A percentile compares a stretch with the other conserved stretches of the same genome.
Conservation (phyloP, 2,113 vertebrate genomes). For the Orthonyx spaldingii region DNA sequence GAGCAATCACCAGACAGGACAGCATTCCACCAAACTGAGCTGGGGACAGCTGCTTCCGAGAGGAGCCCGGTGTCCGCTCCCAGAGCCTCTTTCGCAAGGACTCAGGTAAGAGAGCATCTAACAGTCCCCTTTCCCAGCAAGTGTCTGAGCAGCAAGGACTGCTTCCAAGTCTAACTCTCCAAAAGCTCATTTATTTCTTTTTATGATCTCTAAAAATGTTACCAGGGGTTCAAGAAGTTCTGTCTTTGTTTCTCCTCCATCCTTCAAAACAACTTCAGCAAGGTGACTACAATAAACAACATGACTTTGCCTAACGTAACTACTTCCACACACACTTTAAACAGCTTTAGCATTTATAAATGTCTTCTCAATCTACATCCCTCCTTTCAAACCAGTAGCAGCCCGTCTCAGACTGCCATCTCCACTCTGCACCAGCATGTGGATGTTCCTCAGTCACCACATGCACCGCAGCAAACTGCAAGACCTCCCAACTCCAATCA, state of each 20-base stretch:
- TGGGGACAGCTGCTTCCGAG: not conserved
- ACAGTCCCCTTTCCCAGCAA: not conserved
- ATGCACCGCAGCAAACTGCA: not conserved
- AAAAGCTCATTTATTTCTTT: not conserved
- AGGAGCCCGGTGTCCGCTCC: not conserved
- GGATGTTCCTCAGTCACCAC: not conserved
- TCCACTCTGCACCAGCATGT: not conserved
- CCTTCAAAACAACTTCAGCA: not conserved
- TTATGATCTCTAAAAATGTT: not conserved
- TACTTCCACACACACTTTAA: not conserved
- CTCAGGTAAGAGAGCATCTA: not conserved
- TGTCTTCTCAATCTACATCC: not conserved
- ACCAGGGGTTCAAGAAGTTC: not conserved
- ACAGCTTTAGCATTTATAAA: not conserved
- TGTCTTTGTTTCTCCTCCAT: not conserved
- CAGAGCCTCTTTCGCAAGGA: not conserved
- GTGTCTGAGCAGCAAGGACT: not conserved
- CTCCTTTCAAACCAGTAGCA: not conserved
- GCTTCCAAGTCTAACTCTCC: not conserved
- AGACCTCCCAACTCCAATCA: not conserved
- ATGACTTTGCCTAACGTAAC: not conserved
- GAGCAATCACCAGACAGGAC: not conserved
- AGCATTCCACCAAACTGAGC: constrained; percentile 1
- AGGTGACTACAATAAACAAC: not conserved
- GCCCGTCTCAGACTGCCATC: not conserved